Evolutionary conservation across 2,888 invertebrate species (phyloP), one percentile per base, ranked within the genome.

Genomic region (Dinocampus coccinellae): DNA sequence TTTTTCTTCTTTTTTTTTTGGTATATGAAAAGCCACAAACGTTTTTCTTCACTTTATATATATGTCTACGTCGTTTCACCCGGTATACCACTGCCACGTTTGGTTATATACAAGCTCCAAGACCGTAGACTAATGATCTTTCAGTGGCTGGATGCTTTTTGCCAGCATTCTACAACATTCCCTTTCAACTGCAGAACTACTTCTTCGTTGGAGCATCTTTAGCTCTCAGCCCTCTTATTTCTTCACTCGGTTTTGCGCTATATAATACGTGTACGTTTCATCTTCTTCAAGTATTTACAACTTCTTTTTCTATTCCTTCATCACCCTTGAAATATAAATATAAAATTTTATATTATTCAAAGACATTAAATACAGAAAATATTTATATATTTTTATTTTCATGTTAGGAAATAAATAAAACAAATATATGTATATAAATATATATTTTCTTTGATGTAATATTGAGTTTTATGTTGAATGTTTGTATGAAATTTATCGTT

Each of bases 121-220:
- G 75, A 78, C 80, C 79, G 84, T 84, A 84, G 86, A 87, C 86
- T 87, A 87, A 87, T 87, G 87, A 86, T 87, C 84, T 80, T 82
- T 75, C 72, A 47, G 47, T 83, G 81, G 85, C 76, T 85, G 83
- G 85, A 63, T 78, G 84, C 85, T 87, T 87, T 87, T 87, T 87
- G 86, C 81, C 82, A 82, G 79, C 87, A 87, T 87, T 87, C 87
- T 87, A 87, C 87, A 85, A 84, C 87, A 87, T 87, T 87, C 87
- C 82, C 87, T 85, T 86, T 86, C 85, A 84, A 82, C 85, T 85
- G 78, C 70, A 69, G 80, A 80, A 81, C 81, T 79, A n/a, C 82
- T 79, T 39, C 47, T 34, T 62, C 29, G 53, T n/a, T 67, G 24
- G 67, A 68, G 66, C 64, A 66, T 71, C 73, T 67, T 73, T 47